Percentiles rank a stretch among this genome's conserved stretches.
phyloP scores from a whole-genome alignment of 2,797 vertebrate genomes.

The Eulemur albifrons region DNA sequence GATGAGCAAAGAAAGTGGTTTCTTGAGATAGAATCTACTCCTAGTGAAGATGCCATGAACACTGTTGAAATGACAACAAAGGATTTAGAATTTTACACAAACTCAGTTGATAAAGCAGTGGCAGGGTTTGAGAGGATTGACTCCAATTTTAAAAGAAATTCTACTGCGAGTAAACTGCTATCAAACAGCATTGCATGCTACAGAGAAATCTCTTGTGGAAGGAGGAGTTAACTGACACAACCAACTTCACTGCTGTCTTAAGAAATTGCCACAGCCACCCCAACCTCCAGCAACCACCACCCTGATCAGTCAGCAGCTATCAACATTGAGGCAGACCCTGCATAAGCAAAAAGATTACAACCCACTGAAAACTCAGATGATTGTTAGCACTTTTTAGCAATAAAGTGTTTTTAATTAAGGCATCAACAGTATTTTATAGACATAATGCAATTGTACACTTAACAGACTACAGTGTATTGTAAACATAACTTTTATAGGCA shows the following conservation, averaged over 20 bases:
- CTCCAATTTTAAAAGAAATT: neutral
- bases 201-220: neutral
- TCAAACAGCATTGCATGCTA: neutral
- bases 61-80: neutral
- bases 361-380: neutral
- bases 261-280: neutral
- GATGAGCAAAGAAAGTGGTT: neutral
- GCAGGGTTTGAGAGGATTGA: neutral
- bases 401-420: neutral
- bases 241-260: neutral
- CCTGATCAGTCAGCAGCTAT: neutral
- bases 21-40: neutral
- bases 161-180: neutral
- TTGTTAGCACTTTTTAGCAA: neutral
- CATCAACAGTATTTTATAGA: neutral
- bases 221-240: neutral
- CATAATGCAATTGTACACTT: neutral
- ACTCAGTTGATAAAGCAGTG: neutral
- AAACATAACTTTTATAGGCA: neutral
- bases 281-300: neutral
- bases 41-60: neutral
- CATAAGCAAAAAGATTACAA: neutral
- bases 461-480: neutral
- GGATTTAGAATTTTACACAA: neutral
- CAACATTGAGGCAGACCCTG: neutral